Conservation (phyloP, 2,797 vertebrate genomes). For the Hafferia zeledoni region DNA sequence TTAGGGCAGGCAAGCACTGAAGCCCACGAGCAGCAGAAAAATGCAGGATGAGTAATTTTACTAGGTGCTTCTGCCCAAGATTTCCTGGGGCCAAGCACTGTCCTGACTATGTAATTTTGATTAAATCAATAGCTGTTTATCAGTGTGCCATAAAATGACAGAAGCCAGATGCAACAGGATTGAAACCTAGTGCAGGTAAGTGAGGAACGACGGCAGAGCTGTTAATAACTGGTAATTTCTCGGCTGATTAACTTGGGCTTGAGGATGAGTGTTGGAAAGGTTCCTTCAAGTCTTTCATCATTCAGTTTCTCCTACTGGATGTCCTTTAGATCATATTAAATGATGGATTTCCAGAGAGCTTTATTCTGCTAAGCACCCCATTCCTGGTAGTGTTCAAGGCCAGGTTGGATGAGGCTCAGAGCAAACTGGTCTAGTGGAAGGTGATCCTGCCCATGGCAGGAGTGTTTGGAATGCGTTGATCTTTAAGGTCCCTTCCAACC, state of each 20-base stretch:
- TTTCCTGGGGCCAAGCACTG: conserved; percentile 39
- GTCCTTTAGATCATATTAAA: not conserved
- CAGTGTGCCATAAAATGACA: not conserved
- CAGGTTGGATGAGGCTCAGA: not conserved
- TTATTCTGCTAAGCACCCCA: not conserved
- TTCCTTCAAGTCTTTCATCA: not conserved
- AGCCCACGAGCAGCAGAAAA: conserved; percentile 63
- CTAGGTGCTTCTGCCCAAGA: conserved; percentile 35
- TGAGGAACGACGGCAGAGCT: not conserved
- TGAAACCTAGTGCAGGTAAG: not conserved
- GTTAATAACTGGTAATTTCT: not conserved
- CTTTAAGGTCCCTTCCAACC: not conserved
- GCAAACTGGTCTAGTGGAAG: not conserved
- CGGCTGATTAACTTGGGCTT: not conserved
- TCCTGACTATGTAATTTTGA: conserved; percentile 18
- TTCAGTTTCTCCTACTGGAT: not conserved
- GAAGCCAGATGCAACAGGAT: conserved; percentile 25
- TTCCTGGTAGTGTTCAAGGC: not conserved
- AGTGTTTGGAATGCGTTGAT: not conserved
- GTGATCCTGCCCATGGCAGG: not conserved
- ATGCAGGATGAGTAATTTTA: conserved; percentile 57
- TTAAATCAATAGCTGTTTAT: conserved; percentile 29
- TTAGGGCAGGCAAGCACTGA: conserved; percentile 34
- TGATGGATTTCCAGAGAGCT: not conserved
- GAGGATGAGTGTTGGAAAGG: not conserved